Evolutionary conservation across 2,797 vertebrate species (phyloP), one percentile per base, ranked within the genome.

Genomic region (Trachops cirrhosus): DNA sequence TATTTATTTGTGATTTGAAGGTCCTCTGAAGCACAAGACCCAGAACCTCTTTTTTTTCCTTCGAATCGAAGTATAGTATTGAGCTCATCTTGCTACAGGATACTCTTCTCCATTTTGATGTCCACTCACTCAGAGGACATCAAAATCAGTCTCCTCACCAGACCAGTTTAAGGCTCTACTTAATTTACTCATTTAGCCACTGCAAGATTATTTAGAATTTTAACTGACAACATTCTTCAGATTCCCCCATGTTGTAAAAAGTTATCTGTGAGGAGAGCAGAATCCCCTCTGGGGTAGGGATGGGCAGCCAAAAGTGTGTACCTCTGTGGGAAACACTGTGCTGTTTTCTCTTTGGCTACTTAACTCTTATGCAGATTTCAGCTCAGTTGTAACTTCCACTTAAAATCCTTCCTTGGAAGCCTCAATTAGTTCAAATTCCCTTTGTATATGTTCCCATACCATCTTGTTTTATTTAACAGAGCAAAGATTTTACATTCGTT

Each of bases 141-240:
- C 54, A 96, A 87, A 94, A 88, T 64, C 32, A 54, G 22, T 85
- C 19, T 52, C 5, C 14, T 44, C 22, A 24, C 12, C 5, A 59
- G 14, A 6, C 26, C 22, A 67, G 3, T 46, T 50, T 83, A 68
- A 89, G 57, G 2, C 24, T 4, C 41, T 29, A 57, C 79, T 71
- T 57, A 73, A 29, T 78, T 84, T 80, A 74, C 9, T 95, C 52
- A 92, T 89, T 64, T 1, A 74, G 52, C 19, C 14, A 88, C 6
- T 70, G n/a, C 6, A 6, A 57, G 19, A 57, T 64, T 92, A 91
- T 18, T 88, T 50, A 73, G 29, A 75, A 75, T 77, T 44, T 89
- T 11, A 96, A 70, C 70, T 70, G 19, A 89, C 92, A 93, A 85
- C n/a, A 22, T 88, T 91, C 50, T 87, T 96, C 34, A 94, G 39